These are phyloP conservation scores for Vulpes ferrilata DNA, from an alignment of 2,113 vertebrate genomes.

Conservation along the genomic window DNA sequence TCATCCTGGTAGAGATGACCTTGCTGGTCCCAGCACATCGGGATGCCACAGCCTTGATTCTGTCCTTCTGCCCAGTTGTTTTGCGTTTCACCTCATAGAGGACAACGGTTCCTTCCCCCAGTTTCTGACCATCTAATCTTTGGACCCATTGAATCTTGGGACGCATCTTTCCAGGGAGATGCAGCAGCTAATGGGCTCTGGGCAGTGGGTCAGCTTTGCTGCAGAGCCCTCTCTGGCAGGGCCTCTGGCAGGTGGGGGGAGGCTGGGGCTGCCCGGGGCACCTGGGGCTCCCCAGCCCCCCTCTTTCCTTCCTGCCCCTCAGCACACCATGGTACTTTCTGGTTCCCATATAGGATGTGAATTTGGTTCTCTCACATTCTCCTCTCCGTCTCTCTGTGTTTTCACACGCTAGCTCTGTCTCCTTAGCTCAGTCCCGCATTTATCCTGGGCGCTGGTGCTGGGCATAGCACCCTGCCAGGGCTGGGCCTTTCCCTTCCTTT, in stretches of 20 bases:
- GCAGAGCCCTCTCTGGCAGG: too few relatives aligned
- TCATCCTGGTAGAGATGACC: too few relatives aligned
- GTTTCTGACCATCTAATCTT: neutral
- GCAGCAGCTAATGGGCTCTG: neutral
- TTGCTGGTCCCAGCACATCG: too few relatives aligned
- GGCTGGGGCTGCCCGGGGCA: neutral
- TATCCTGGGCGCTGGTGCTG: neutral
- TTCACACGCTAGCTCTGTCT: neutral
- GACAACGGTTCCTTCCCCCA: rapidly evolving
- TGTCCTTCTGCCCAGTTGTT: neutral
- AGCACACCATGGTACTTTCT: rapidly evolving
- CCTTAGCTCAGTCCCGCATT: neutral
- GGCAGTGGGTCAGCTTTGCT: neutral
- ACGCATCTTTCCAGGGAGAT: neutral
- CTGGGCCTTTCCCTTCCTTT: neutral
- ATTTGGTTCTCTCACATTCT: neutral
- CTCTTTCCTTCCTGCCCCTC: neutral
- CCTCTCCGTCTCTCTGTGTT: too few relatives aligned
- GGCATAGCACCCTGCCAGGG: neutral
- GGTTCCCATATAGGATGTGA: neutral
- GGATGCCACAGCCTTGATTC: rapidly evolving
- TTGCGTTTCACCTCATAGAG: neutral
- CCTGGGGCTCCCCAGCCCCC: too few relatives aligned
- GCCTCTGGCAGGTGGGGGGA: neutral
- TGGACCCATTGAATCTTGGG: neutral